These are phyloP conservation scores for Streptopelia turtur DNA, from an alignment of 2,797 vertebrate genomes.

Conservation along the genomic window DNA sequence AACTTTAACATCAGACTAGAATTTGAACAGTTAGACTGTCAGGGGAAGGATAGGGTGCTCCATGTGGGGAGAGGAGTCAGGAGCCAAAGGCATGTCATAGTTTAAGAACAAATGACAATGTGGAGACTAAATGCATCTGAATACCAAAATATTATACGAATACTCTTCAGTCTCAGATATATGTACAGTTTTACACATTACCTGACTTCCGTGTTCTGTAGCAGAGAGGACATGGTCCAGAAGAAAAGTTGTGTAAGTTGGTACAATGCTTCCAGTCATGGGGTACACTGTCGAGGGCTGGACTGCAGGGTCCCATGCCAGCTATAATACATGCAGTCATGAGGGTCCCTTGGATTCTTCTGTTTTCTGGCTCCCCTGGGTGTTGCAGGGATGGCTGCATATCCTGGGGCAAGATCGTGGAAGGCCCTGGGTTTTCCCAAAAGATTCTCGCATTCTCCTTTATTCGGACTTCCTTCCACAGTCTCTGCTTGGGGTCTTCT, in stretches of 20 bases:
- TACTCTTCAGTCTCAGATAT: neutral
- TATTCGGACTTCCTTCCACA: neutral
- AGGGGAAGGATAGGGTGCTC: neutral
- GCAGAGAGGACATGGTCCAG: neutral
- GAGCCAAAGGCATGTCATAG: neutral
- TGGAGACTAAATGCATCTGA: neutral
- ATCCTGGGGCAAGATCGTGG: neutral
- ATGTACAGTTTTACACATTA: neutral
- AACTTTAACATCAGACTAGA: neutral
- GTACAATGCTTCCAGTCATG: fast-evolving
- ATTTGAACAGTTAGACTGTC: neutral
- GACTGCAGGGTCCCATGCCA: neutral
- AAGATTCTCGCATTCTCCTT: neutral
- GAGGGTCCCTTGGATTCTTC: neutral
- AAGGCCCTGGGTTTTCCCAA: fast-evolving
- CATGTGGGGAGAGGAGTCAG: neutral
- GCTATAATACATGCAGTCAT: neutral
- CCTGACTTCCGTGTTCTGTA: neutral
- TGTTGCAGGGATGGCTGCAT: neutral
- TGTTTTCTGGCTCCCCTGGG: neutral
- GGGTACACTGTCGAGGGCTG: fast-evolving
- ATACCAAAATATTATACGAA: neutral
- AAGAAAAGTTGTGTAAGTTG: neutral
- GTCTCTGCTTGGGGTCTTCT: neutral
- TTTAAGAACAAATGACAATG: neutral